A percentile compares a stretch with the other conserved stretches of the same genome.
Conservation (phyloP, 37 sponge, comb jelly and placozoan species). For the Ephydatia muelleri region DNA sequence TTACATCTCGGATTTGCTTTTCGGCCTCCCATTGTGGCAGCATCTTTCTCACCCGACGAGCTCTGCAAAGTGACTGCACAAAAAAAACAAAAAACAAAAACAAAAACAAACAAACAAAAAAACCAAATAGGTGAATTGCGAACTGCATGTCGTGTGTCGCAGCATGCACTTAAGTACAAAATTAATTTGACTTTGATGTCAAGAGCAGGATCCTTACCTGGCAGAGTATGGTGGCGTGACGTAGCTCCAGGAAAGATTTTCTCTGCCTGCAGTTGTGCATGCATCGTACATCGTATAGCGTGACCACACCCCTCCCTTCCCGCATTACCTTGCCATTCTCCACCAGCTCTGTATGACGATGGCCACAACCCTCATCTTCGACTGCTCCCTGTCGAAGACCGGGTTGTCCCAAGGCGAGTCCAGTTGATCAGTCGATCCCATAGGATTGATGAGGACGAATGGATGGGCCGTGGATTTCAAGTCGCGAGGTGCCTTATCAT, state of each 20-base stretch:
- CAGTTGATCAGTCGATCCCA: slow-evolving; percentile 35
- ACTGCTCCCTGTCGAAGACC: slow-evolving; percentile 56
- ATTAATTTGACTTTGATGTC: neutral
- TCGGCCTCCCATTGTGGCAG: slow-evolving; percentile 62
- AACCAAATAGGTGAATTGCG: neutral
- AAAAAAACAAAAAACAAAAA: no score
- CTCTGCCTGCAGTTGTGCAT: slow-evolving; percentile 36
- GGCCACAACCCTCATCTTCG: slow-evolving; percentile 52
- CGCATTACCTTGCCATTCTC: slow-evolving; percentile 67
- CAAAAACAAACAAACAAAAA: no score
- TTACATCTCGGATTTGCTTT: slow-evolving; percentile 67
- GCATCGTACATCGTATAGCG: slow-evolving; percentile 13
- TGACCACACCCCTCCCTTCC: neutral
- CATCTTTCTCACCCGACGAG: slow-evolving; percentile 20
- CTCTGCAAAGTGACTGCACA: slow-evolving; percentile 61
- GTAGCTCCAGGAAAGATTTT: slow-evolving; percentile 49
- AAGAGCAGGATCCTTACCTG: slow-evolving; percentile 35
- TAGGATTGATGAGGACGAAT: slow-evolving; percentile 48
- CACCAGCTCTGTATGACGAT: slow-evolving; percentile 72
- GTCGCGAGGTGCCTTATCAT: slow-evolving; percentile 1
- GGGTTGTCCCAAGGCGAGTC: slow-evolving; percentile 68
- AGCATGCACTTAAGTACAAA: neutral
- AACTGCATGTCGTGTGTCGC: neutral
- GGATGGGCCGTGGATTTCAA: slow-evolving; percentile 46
- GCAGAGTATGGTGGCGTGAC: slow-evolving; percentile 36